Evolutionary conservation across 2,888 invertebrate genomes (phyloP), one percentile per base, ranked within the genome.

Genomic region (Acrobasis consociella): DNA sequence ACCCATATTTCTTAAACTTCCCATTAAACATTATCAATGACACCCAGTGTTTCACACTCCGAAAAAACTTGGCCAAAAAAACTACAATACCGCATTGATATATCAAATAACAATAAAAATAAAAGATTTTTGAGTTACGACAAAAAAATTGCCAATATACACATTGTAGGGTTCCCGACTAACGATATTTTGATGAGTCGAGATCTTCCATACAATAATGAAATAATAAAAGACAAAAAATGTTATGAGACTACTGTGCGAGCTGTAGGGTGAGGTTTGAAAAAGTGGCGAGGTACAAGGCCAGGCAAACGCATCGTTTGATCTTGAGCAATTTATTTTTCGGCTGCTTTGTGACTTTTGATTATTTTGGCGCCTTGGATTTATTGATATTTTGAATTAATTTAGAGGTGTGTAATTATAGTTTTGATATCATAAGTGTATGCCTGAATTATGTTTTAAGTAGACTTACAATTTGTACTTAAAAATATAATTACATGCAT

Each of bases 151-250:
- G 82, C 75, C 87, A 85, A 87, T 87, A 87, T 77, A 83, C 73
- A 78, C 80, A 84, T 80, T 82, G 82, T 82, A 75, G 69, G 71
- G 74, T 66, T 64, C 70, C 75, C 70, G 71, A 77, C 86, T 91
- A 91, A 91, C 89, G 91, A 91, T 85, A 80, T 87, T 89, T 89
- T 91, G 91, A 91, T 91, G 89, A 87, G 77, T 76, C 68, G 67
- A 76, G 80, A 72, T 75, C 81, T 76, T 73, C 67, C 72, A 70
- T 74, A 78, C 81, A 78, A 82, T 87, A 85, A 89, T 87, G 83
- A 88, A 88, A 89, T 84, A 82, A 85, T 78, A 86, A 84, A 79
- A 81, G 60, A 62, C 39, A 49, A 76, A 71, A 77, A 72, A 70
- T 71, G 65, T 72, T 76, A 76, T 71, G 73, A 78, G 78, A 76